Evolutionary conservation across 2,888 invertebrate species (phyloP), one percentile per base, ranked within the genome.

Genomic region (Drymonia ruficornis): DNA sequence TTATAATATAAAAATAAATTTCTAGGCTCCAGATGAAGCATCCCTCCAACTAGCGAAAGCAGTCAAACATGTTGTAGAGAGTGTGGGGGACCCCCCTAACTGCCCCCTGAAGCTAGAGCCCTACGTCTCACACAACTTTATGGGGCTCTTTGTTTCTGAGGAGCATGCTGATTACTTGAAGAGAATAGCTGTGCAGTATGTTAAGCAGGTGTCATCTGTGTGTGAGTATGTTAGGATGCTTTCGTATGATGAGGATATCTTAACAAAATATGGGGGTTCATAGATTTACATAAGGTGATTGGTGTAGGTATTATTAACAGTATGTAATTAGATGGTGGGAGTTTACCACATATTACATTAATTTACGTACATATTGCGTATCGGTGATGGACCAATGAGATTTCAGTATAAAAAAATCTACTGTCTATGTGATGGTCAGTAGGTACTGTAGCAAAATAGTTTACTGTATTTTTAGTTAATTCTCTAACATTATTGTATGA

Each of bases 81-180:
- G 93, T 80, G 94, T 95, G 31, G 95, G 96, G 1, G 94, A 95
- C 45, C 93, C 94, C 47, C 91, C 96, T 23, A 94, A 94, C 67
- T 94, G 94, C 56, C 94, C 95, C 0, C 86, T 96, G 6, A 95
- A 95, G 72, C 86, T 98, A 49, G 98, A 98, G 82, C 95, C 96
- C 0, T 98, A 98, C 76, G 95, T 96, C 49, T 97, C 97, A 29
- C 96, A 95, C 16, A 98, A 97, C 85, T 98, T 98, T 81, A 97
- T 98, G 96, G 98, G 98, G 0, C 94, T 98, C 49, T 98, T 98
- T 87, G 95, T 98, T 2, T 95, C 96, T 13, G 96, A 97, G 68
- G 94, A 96, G 62, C 96, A 96, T 88, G 96, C 97, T 0, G 96
- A 96, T 66, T 96, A 96, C 81, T 90, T 98, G 54, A 96, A 96